Conservation (phyloP, 2,888 invertebrate genomes). For the Serripes groenlandicus region DNA sequence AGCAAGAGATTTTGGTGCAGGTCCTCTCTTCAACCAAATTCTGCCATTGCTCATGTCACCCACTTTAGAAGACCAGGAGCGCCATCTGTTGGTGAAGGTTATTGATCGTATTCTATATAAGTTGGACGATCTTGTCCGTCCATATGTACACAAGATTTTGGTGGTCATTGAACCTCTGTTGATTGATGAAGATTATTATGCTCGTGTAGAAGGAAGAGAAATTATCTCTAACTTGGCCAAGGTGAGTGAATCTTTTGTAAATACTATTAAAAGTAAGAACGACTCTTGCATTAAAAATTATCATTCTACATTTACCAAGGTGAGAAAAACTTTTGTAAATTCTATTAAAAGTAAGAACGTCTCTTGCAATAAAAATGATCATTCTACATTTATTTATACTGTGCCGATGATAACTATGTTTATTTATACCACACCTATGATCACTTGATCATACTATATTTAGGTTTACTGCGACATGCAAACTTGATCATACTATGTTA, state of each 20-base stretch:
- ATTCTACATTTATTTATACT: too few relatives aligned
- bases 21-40: slow-evolving; percentile 99
- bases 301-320: neutral
- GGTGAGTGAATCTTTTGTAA: slow-evolving; percentile 77
- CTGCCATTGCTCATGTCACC: slow-evolving; percentile 99
- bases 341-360: too few relatives aligned
- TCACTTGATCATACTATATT: too few relatives aligned
- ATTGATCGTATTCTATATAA: slow-evolving; percentile 99
- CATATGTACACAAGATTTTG: slow-evolving; percentile 99
- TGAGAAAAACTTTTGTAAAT: too few relatives aligned
- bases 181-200: slow-evolving; percentile 99
- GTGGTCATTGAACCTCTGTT: slow-evolving; percentile 99
- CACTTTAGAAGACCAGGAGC: slow-evolving; percentile 99
- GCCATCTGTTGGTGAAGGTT: slow-evolving; percentile 99
- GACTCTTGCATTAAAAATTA: neutral
- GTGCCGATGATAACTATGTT: too few relatives aligned
- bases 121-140: slow-evolving; percentile 98
- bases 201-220: slow-evolving; percentile 99
- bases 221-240: slow-evolving; percentile 99
- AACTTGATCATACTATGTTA: too few relatives aligned
- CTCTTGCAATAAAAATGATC: too few relatives aligned
- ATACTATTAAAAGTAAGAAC: too few relatives aligned
- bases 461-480: too few relatives aligned
- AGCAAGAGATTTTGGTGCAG: slow-evolving; percentile 99
- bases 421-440: too few relatives aligned